Evolutionary conservation across 1,140 invertebrate species (phyloP).

Genomic region (Hypsibius dujardini): DNA sequence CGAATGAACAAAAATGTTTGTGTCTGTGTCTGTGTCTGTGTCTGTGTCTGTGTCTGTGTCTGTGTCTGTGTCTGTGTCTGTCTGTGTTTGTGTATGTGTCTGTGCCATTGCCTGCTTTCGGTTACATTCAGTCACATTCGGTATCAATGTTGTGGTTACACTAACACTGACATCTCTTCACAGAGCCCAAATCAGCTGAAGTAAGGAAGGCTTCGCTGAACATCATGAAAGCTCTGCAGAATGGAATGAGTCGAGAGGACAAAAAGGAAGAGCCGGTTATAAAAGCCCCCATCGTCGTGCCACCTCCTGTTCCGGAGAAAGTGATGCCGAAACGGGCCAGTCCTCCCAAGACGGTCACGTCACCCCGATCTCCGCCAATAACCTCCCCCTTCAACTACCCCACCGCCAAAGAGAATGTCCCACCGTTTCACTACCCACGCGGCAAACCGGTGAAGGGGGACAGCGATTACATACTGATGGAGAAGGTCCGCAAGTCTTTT

Average conservation of each 20-base stretch:
- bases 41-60: no score
- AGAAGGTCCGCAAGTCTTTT: conserved; percentile 2
- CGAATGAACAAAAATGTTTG: no score
- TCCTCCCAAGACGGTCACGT: conserved; percentile 1
- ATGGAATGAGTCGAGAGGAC: neutral
- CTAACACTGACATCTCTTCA: neutral
- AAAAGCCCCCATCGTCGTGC: neutral
- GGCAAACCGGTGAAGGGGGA: conserved; percentile 10
- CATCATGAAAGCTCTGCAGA: conserved; percentile 10
- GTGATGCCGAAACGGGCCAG: neutral
- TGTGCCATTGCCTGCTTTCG: no score
- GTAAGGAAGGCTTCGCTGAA: neutral
- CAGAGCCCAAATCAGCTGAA: neutral
- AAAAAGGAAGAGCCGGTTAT: neutral
- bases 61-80: no score
- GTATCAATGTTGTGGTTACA: no score
- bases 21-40: no score
- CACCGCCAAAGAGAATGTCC: conserved; percentile 15
- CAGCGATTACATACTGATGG: conserved; percentile 9
- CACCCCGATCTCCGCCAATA: conserved; percentile 10
- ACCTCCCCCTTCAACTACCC: neutral
- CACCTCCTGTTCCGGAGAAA: neutral
- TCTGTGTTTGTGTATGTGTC: no score
- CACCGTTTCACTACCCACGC: conserved; percentile 20
- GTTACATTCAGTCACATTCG: no score